Base-by-base conservation (phyloP, 2,888 invertebrate genomes). In the Meteorus colon region DNA sequence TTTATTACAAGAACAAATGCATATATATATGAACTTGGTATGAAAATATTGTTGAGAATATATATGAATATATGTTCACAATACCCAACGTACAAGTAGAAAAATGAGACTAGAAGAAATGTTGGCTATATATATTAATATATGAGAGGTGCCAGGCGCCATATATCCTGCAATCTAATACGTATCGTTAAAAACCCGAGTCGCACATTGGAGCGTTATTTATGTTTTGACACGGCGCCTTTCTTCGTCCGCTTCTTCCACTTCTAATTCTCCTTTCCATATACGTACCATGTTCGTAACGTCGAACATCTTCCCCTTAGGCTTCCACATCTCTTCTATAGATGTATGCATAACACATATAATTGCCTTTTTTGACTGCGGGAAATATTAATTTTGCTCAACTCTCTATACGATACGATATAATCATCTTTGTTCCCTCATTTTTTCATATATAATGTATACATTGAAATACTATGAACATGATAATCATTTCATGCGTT, bases 151-250 rank as follows among this genome's bases (percentile, higher is more conserved):
- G 19, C 59, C 70, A 80, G 79, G 81, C 81, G 80, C 81, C 80
- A 81, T 80, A 79, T 81, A 81, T 82, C 81, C 79, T 82, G 81
- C 79, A 81, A 82, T 78, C 80, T 75, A 78, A 82, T 79, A 81
- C 80, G 78, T 81, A 80, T 80, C 78, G 79, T 81, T 79, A 78
- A 80, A 71, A 76, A 81, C 76, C 74, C 78, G 78, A 79, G 77
- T 79, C 80, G 78, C 80, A 78, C 78, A 79, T 80, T 80, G 77
- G 77, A 77, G 76, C 78, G 76, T 81, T 80, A 81, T 81, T 81
- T 81, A 81, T 81, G 80, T 79, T 80, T 81, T 80, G 77, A 79
- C 81, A 80, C 80, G 76, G 74, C 70, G 75, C 77, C 77, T 75
- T 65, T 73, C 65, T 51, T 73, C 72, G 66, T 29, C 70, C 73